phyloP scores from a whole-genome alignment of 2,888 invertebrate species.

The Tenthredo scrophulariae region DNA sequence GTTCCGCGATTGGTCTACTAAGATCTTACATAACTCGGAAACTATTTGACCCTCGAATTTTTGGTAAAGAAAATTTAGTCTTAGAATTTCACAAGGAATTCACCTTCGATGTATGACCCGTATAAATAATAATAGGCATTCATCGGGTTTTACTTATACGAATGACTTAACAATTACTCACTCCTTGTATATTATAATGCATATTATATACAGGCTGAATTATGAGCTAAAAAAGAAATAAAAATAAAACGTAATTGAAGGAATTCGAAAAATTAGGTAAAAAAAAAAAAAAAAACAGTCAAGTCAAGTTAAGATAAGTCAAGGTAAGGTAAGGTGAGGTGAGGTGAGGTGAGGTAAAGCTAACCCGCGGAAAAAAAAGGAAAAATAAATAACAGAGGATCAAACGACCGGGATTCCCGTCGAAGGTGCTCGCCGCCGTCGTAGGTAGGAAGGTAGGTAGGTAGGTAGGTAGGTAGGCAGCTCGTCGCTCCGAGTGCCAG shows the following conservation, averaged over 20 bases:
- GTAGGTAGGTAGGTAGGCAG: not conserved
- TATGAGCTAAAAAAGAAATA: not conserved
- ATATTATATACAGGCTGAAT: no score
- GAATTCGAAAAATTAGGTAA: not conserved
- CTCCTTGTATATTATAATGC: no score
- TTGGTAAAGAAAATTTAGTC: no score
- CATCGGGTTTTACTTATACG: no score
- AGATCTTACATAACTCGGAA: no score
- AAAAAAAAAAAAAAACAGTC: not conserved
- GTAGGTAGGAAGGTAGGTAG: not conserved
- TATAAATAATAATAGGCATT: no score
- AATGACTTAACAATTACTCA: no score
- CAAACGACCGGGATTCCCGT: slow-evolving; percentile 22
- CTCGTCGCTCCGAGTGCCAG: not conserved
- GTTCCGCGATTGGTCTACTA: no score
- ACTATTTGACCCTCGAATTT: no score
- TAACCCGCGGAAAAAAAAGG: not conserved
- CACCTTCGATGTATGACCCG: no score
- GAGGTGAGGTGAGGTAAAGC: not conserved
- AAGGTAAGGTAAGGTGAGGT: not conserved
- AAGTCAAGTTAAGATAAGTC: not conserved
- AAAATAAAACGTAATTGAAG: not conserved
- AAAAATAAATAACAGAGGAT: not conserved
- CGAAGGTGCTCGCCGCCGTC: slow-evolving; percentile 35
- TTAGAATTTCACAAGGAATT: no score